Evolutionary conservation across 1,140 invertebrate species (phyloP), one percentile per base, ranked within the genome.

Genomic region (Teleogryllus occipitalis): DNA sequence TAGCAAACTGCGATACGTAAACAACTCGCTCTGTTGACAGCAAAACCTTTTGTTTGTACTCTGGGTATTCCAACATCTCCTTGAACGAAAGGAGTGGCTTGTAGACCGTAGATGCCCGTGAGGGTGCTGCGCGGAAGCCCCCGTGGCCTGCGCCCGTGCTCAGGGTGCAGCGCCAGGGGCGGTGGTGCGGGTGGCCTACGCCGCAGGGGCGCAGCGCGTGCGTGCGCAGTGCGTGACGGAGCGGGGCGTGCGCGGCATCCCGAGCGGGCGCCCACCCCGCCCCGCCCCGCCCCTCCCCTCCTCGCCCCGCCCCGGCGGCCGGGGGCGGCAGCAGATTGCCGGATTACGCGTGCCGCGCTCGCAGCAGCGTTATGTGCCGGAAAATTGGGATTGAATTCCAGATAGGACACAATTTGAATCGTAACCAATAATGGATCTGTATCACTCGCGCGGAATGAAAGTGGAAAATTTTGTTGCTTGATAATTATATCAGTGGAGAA

Each of bases 371-470:
- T 65, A 65, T 65, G 54, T 65, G 10, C 10, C 54, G 54, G 54
- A 65, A 65, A 65, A 65, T 65, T 10, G 54, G 54, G 54, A 65
- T 65, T 65, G 54, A 65, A 65, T 65, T 65, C 54, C 54, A 65
- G 54, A 65, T 65, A 65, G 10, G 54, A 7, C 54, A 18, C 18
- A 10, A 65, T 65, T 65, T 18, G 54, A 18, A 65, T 65, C 54
- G 54, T 65, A 65, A 65, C 54, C 54, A 65, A 65, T 65, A 65
- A 65, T 65, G 54, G 54, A 65, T 65, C 54, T 65, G 54, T 65
- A 65, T 18, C 10, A 65, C 18, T 10, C 18, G 54, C 54, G 10
- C 54, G 54, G 54, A 65, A 65, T 65, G 54, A 18, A 65, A 65
- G 18, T 65, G 54, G 54, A 65, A 65, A 65, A 65, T 65, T 65